Conservation (phyloP, 2,113 vertebrate species). For the Sceloporus undulatus region DNA sequence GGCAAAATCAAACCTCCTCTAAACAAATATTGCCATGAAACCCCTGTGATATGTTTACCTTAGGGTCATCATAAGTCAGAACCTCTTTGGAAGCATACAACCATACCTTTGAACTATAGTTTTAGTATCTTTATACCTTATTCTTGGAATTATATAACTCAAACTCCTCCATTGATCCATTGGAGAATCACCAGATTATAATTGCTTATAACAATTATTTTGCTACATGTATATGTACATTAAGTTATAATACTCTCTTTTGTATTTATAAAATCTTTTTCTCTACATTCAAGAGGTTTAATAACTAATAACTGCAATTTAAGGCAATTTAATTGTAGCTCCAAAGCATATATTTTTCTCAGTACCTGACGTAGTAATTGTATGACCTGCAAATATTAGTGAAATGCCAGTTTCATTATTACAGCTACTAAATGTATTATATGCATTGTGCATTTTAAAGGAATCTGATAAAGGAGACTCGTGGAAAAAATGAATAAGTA, state of each 20-base stretch:
- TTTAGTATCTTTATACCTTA: background rate
- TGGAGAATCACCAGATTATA: background rate
- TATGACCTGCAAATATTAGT: background rate
- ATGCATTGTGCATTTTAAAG: slow-evolving; percentile 20
- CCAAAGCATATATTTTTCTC: background rate
- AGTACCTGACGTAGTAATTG: background rate
- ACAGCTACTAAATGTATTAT: background rate
- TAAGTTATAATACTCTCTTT: background rate
- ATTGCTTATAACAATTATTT: background rate
- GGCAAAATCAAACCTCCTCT: no score
- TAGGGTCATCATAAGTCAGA: no score
- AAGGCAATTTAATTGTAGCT: background rate
- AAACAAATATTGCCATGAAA: no score
- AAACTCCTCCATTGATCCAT: background rate
- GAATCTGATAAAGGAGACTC: slow-evolving; percentile 15
- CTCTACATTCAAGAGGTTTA: background rate
- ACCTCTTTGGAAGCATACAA: no score
- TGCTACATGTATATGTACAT: background rate
- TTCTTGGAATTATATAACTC: background rate
- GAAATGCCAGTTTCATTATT: slow-evolving; percentile 1
- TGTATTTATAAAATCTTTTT: background rate
- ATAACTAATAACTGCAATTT: background rate
- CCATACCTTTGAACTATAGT: background rate
- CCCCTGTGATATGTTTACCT: no score
- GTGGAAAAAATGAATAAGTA: slow-evolving; percentile 53